These are phyloP conservation scores for Haliaeetus albicilla DNA, from an alignment of 2,797 vertebrate genomes.

Conservation along the genomic window DNA sequence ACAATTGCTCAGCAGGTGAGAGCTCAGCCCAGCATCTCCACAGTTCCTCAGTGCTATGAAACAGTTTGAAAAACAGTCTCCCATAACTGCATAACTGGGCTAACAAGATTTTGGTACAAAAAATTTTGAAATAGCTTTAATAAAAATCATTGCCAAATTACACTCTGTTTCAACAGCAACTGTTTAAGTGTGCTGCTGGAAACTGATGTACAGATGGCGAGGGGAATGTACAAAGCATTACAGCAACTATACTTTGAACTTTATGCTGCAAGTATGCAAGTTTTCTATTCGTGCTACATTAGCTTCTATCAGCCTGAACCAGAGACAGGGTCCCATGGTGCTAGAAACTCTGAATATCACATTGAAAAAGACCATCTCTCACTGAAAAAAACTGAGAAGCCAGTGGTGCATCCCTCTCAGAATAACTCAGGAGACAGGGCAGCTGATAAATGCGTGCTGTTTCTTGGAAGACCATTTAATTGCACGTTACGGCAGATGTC, in stretches of 20 bases:
- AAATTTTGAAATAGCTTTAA: neutral
- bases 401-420: neutral
- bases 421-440: neutral
- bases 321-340: neutral
- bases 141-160: neutral
- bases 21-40: neutral
- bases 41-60: neutral
- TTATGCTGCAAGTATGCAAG: neutral
- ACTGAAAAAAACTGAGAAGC: neutral
- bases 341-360: neutral
- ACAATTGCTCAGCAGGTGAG: neutral
- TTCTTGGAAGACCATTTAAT: neutral
- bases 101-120: neutral
- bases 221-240: neutral
- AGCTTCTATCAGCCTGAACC: neutral
- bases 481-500: fast-evolving
- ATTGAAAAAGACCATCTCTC: neutral
- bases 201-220: neutral
- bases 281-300: neutral
- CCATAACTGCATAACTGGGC: neutral
- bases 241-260: neutral
- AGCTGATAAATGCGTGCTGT: neutral
- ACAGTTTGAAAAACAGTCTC: neutral
- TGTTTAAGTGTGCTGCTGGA: neutral
- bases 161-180: neutral